Conservation (phyloP, 2,113 vertebrate species). For the Pseudorasbora parva region DNA sequence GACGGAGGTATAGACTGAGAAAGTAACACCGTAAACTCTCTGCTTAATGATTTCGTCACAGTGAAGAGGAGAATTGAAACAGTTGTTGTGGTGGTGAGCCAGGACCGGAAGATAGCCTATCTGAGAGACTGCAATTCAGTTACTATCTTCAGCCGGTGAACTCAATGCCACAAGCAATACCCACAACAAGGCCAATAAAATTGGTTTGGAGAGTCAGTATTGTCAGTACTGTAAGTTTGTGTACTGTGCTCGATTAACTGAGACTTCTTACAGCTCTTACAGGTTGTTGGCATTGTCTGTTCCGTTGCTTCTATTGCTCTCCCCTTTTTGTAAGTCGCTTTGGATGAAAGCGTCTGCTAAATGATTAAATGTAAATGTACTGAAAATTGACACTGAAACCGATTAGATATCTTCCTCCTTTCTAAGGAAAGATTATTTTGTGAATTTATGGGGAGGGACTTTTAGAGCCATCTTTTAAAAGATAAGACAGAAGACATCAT, state of each 20-base stretch:
- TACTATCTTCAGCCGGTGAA: slow-evolving; percentile 40
- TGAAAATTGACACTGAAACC: slow-evolving; percentile 15
- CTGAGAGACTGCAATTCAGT: slow-evolving; percentile 36
- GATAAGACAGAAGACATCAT: not conserved
- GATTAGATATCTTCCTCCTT: not conserved
- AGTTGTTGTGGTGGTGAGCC: slow-evolving; percentile 51
- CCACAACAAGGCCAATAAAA: slow-evolving; percentile 17
- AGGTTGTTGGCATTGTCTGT: no score
- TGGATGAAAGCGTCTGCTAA: no score
- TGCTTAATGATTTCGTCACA: slow-evolving; percentile 18
- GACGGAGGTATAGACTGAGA: not conserved
- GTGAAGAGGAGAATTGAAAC: slow-evolving; percentile 45
- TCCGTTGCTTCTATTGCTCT: no score
- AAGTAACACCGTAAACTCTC: not conserved
- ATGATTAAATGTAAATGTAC: no score
- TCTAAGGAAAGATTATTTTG: not conserved
- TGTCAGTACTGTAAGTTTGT: no score
- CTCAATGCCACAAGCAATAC: slow-evolving; percentile 8
- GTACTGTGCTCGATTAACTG: no score
- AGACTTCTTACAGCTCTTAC: no score
- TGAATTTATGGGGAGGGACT: not conserved
- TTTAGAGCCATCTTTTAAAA: not conserved
- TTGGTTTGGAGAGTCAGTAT: not conserved
- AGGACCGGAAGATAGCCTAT: slow-evolving; percentile 45
- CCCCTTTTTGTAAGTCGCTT: no score